Evolutionary conservation across 2,113 vertebrate genomes (phyloP), one percentile per base, ranked within the genome.

Genomic region (Rhegmatorhina hoffmannsi): DNA sequence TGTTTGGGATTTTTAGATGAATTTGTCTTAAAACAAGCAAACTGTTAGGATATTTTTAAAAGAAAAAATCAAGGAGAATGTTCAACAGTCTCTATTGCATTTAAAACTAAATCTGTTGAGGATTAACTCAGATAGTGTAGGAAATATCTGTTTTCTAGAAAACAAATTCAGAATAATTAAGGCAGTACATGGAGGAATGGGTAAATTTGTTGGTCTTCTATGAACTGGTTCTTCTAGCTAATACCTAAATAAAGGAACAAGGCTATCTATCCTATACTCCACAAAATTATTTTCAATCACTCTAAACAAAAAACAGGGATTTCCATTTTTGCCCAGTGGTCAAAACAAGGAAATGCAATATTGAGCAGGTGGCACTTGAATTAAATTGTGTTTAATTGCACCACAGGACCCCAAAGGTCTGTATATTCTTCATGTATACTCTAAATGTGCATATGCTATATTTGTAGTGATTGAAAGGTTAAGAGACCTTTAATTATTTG

Each of bases 401-500:
- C 53, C 50, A 29, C 26, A 46, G n/a, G 36, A 19, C 19, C 20
- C 21, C 13, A n/a, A n/a, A 59, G 5, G 13, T 52, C 55, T 76
- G 60, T 43, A 43, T 43, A 43, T 43, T 43, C 40, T 43, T 14
- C 29, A 17, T 23, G 10, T 10, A 9, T 68, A 36, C 49, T 80
- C 73, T 63, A 2, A 59, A 66, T 33, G 55, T 17, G 26, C 0
- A 3, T 14, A 10, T 60, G n/a, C 10, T 84, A 7, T 36, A 40
- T 40, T 5, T 55, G 9, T 26, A 49, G 46, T 34, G 33, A 23
- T 34, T 70, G 34, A 93, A 59, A 66, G 34, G 76, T 89, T 95
- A 95, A 83, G 21, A 44, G 7, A 38, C 20, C 33, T 92, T 92
- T 84, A 84, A 86, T 79, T 38, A 26, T 67, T 50, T 76, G 14